Evolutionary conservation across 2,888 invertebrate species (phyloP), one percentile per base, ranked within the genome.

Genomic region (Tuberolachnus salignus): DNA sequence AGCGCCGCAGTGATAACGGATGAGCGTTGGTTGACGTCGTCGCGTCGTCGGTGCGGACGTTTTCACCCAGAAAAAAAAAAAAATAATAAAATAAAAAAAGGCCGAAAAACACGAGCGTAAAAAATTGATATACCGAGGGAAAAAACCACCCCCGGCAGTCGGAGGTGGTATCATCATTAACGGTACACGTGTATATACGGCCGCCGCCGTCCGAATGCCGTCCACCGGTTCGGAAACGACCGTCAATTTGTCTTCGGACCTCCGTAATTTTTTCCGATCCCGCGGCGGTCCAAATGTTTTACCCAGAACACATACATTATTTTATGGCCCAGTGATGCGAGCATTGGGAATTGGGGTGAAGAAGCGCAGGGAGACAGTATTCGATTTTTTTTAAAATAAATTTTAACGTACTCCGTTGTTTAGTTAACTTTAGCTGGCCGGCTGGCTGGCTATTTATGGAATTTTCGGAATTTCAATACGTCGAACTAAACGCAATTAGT

Each of bases 241-340:
- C 59, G 66, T 78, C 75, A 34, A 78, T 78, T 78, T 78, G 67
- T 78, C 75, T 67, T 71, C 59, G 71, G 59, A 46, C 46, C n/a
- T 49, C 11, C 51, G 23, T 51, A 57, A 44, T 71, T 57, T 21
- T 71, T 55, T 49, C 53, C 70, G 16, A 42, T 55, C 55, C 55
- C 3, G 26, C 51, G 51, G 34, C 34, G 34, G 34, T 34, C 6
- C 34, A 6, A 34, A 6, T 34, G 34, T 34, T 34, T 34, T 34
- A n/a, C n/a, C n/a, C n/a, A n/a, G n/a, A n/a, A n/a, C n/a, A n/a
- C n/a, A n/a, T n/a, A n/a, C n/a, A n/a, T n/a, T n/a, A n/a, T n/a
- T n/a, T n/a, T n/a, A n/a, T n/a, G n/a, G n/a, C n/a, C n/a, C n/a
- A n/a, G n/a, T n/a, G n/a, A n/a, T n/a, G n/a, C n/a, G n/a, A n/a